These are phyloP conservation scores for Tortricodes alternella DNA, from an alignment of 2,888 invertebrate genomes.

Conservation along the genomic window DNA sequence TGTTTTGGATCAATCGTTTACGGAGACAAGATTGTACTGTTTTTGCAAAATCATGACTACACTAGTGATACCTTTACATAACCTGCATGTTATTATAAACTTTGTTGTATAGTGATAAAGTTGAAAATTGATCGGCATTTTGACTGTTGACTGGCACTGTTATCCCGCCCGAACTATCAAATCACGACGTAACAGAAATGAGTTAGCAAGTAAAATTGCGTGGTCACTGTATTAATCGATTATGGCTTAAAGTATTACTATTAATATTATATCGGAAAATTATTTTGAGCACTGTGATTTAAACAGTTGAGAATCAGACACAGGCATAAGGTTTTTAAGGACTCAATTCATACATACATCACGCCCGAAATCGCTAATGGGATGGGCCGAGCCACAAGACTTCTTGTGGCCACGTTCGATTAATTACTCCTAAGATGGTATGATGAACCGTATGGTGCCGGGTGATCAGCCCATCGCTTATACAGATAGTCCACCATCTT, in stretches of 20 bases:
- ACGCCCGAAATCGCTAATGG: too few species aligned
- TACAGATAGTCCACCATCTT: too few species aligned
- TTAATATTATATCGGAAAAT: constrained; percentile 7
- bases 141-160: constrained; percentile 25
- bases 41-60: constrained; percentile 50
- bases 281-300: constrained; percentile 8
- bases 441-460: too few species aligned
- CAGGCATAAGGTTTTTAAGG: too few species aligned
- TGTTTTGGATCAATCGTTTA: constrained; percentile 48
- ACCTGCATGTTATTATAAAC: neutral
- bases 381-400: too few species aligned
- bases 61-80: constrained; percentile 32
- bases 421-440: too few species aligned
- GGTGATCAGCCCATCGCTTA: too few species aligned
- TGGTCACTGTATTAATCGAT: constrained; percentile 27
- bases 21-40: constrained; percentile 34
- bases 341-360: too few species aligned
- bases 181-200: constrained; percentile 44
- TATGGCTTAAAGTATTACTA: constrained; percentile 11
- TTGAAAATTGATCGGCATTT: constrained; percentile 6
- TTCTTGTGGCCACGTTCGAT: too few species aligned
- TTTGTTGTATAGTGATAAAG: constrained; percentile 9
- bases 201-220: constrained; percentile 40
- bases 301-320: too few species aligned
- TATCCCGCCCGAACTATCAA: constrained; percentile 43